A percentile compares a stretch with the other conserved stretches of the same genome.
phyloP scores from a whole-genome alignment of 1,140 invertebrate genomes.

The Calephelis nemesis region DNA sequence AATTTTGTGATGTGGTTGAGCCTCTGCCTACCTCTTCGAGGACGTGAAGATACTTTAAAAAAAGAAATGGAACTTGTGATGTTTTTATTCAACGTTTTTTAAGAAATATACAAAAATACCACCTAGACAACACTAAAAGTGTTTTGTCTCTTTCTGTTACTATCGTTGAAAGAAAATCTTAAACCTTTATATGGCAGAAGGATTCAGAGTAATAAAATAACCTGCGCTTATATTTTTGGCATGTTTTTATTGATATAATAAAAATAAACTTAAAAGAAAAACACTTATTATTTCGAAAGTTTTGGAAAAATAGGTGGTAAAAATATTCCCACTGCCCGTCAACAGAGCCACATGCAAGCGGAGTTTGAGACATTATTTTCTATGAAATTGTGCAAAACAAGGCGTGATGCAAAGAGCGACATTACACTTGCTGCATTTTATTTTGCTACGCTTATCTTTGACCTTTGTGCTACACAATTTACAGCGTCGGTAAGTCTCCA shows the following conservation, averaged over 20 bases:
- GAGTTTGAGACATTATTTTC: neutral
- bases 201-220: conserved; percentile 30
- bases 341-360: conserved; percentile 22
- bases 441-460: conserved; percentile 39
- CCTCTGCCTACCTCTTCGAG: too few relatives aligned
- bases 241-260: conserved; percentile 33
- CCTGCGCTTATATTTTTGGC: conserved; percentile 30
- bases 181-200: conserved; percentile 34
- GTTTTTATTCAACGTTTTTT: too few relatives aligned
- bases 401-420: conserved; percentile 39
- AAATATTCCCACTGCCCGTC: conserved; percentile 33
- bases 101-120: too few relatives aligned
- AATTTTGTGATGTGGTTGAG: too few relatives aligned
- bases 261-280: conserved; percentile 36
- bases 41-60: too few relatives aligned
- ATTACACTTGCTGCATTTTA: conserved; percentile 39
- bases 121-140: too few relatives aligned
- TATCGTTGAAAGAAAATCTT: neutral
- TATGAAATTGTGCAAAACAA: conserved; percentile 40
- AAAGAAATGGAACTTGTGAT: too few relatives aligned
- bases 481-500: conserved; percentile 36
- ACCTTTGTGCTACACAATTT: conserved; percentile 41
- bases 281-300: conserved; percentile 34
- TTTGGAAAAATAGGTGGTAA: conserved; percentile 38
- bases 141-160: too few relatives aligned